Evolutionary conservation across 2,797 vertebrate species (phyloP).

Genomic region (Masticophis lateralis): DNA sequence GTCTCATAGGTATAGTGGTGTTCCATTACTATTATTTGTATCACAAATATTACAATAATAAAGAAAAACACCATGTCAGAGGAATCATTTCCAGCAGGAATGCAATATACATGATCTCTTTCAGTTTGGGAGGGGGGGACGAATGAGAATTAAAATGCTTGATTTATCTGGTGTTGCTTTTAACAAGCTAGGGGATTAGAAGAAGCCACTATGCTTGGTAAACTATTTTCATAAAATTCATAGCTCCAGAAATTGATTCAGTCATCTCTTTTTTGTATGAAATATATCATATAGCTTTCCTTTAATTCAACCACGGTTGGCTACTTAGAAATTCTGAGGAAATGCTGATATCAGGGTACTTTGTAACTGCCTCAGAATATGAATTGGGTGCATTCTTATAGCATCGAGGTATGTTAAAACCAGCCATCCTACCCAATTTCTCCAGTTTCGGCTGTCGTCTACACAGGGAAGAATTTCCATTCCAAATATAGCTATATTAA

Average conservation of each 20-base stretch:
- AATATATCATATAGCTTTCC: neutral
- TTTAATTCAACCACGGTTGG: neutral
- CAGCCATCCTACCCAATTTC: neutral
- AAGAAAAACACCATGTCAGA: neutral
- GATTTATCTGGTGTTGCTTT: neutral
- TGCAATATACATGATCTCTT: neutral
- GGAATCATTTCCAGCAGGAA: neutral
- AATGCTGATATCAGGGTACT: neutral
- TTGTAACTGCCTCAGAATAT: neutral
- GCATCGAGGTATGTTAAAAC: neutral
- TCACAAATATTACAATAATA: neutral
- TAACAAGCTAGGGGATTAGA: neutral
- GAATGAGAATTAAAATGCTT: neutral
- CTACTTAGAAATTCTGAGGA: neutral
- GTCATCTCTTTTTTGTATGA: neutral
- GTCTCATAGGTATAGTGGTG: neutral
- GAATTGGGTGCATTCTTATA: neutral
- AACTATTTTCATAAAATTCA: neutral
- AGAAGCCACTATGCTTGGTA: neutral
- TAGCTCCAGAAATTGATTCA: neutral
- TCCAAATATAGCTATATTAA: neutral
- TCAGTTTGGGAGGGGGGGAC: neutral
- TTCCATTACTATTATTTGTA: constrained; percentile 8
- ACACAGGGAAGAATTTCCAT: neutral
- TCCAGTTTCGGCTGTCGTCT: neutral